phyloP scores from a whole-genome alignment of 2,888 invertebrate genomes.

The Erannis defoliaria region DNA sequence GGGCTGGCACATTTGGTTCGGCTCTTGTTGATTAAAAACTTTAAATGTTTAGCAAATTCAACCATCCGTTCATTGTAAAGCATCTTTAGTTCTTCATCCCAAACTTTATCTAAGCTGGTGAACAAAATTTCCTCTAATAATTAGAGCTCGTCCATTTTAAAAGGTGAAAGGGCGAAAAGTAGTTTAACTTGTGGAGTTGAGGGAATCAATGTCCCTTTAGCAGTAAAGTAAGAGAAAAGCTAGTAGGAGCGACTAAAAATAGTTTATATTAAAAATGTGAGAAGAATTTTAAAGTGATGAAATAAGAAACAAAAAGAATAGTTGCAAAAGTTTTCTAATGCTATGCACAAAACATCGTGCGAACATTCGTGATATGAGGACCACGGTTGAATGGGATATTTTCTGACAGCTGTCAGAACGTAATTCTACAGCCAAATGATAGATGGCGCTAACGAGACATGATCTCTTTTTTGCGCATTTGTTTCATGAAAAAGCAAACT shows the following conservation, averaged over 20 bases:
- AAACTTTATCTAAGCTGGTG: slow-evolving; percentile 29
- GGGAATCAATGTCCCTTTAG: slow-evolving; percentile 5
- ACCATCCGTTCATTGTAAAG: not conserved
- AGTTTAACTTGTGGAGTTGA: slow-evolving; percentile 22
- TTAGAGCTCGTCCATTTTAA: slow-evolving; percentile 25
- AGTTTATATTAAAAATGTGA: not conserved
- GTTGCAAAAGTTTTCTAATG: no score
- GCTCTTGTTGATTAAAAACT: no score
- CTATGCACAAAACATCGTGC: no score
- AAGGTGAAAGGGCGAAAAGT: slow-evolving; percentile 30
- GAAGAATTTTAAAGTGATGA: not conserved
- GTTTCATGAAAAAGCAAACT: no score
- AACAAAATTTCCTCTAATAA: slow-evolving; percentile 28
- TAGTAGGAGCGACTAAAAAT: not conserved
- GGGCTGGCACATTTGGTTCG: no score
- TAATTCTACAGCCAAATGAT: no score
- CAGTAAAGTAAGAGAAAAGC: not conserved
- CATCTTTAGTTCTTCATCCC: not conserved
- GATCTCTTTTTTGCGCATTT: no score
- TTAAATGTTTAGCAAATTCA: not conserved
- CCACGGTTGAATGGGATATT: no score
- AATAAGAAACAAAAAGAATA: no score
- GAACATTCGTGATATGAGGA: no score
- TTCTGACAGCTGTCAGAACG: no score
- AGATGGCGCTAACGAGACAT: no score